Percentiles rank a stretch among this genome's conserved stretches.
Conservation (phyloP, 2,888 invertebrate species). For the Drosophila fulvimacula region DNA sequence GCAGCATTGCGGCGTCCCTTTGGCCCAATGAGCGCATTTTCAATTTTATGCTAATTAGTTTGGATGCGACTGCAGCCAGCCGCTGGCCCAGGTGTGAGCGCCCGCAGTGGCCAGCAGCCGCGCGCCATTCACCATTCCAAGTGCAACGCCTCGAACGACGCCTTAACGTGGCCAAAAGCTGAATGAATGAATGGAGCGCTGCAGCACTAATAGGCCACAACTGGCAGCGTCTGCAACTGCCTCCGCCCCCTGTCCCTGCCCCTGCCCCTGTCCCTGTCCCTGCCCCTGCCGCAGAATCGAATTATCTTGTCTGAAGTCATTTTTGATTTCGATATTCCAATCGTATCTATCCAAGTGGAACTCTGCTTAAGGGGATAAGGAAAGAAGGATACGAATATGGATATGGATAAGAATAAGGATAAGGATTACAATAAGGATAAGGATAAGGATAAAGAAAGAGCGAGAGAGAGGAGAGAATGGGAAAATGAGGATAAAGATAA, state of each 20-base stretch:
- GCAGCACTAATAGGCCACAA: slow-evolving; percentile 1
- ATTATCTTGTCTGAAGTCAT: background rate
- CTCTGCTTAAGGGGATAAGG: background rate
- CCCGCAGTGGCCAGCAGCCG: slow-evolving; percentile 35
- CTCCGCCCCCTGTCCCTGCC: background rate
- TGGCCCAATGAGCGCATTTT: slow-evolving; percentile 79
- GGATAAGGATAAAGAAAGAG: too few relatives aligned
- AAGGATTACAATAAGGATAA: too few relatives aligned
- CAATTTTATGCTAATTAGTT: slow-evolving; percentile 84
- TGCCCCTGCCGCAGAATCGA: too few relatives aligned
- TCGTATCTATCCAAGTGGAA: background rate
- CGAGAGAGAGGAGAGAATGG: too few relatives aligned
- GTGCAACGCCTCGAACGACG: slow-evolving; percentile 22
- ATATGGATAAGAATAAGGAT: too few relatives aligned
- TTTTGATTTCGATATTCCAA: background rate
- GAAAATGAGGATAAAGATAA: too few relatives aligned
- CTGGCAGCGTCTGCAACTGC: background rate
- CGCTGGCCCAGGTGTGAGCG: slow-evolving; percentile 40
- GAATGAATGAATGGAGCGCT: slow-evolving; percentile 22
- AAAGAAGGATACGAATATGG: too few relatives aligned
- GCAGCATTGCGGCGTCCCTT: slow-evolving; percentile 8
- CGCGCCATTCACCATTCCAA: slow-evolving; percentile 11
- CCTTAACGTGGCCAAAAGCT: slow-evolving; percentile 11
- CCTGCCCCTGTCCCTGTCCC: too few relatives aligned
- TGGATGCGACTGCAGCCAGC: slow-evolving; percentile 54